A percentile compares a stretch with the other conserved stretches of the same genome.
These are phyloP conservation scores for Galbula dea DNA, from an alignment of 2,113 vertebrate species.

Conservation along the genomic window DNA sequence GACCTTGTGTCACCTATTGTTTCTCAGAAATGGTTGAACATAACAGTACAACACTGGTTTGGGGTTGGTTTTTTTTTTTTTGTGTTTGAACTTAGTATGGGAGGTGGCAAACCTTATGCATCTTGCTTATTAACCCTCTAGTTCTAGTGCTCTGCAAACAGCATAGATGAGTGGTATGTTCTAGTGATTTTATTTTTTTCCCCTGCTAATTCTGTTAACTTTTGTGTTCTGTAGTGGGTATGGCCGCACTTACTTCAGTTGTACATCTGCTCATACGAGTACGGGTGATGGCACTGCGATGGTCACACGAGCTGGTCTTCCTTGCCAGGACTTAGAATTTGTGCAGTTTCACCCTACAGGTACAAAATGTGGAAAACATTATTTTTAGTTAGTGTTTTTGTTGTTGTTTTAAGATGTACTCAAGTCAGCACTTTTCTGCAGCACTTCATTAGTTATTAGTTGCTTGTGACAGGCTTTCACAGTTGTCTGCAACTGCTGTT, in stretches of 20 bases:
- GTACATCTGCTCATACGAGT: constrained; percentile 94
- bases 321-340: constrained; percentile 97
- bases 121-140: not conserved
- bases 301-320: constrained; percentile 92
- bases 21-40: not conserved
- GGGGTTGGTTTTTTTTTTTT: not conserved
- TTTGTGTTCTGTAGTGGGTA: constrained; percentile 81
- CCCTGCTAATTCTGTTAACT: not conserved
- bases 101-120: rapidly evolving
- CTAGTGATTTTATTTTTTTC: not conserved
- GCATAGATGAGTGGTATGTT: not conserved
- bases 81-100: not conserved
- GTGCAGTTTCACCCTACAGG: constrained; percentile 99
- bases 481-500: not conserved
- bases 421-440: not conserved
- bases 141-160: not conserved
- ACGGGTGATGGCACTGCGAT: constrained; percentile 95
- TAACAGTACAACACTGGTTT: not conserved
- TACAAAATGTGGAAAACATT: constrained; percentile 26
- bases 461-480: not conserved
- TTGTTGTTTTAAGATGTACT: not conserved
- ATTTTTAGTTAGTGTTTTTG: not conserved
- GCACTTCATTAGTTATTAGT: not conserved
- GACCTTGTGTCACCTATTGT: not conserved
- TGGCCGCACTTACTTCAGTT: constrained; percentile 93